Evolutionary conservation across 2,113 vertebrate species (phyloP).

Genomic region (Morone chrysops): DNA sequence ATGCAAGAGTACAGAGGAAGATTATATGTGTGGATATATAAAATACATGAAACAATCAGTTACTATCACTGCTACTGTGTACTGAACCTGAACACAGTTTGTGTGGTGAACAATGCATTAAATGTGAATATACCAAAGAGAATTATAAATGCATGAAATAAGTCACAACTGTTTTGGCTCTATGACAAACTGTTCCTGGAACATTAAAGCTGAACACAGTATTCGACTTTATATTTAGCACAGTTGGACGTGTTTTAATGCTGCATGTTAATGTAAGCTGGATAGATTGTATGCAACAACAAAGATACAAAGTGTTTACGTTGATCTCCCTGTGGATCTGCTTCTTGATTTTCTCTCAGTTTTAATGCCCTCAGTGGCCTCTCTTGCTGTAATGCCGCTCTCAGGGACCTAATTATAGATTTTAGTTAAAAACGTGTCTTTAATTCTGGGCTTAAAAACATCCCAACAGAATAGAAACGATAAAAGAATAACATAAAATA

Average conservation of each 20-base stretch:
- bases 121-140: not conserved
- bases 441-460: not conserved
- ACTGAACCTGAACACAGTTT: not conserved
- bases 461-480: not conserved
- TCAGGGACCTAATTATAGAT: conserved; percentile 38
- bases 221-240: not conserved
- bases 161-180: not conserved
- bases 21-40: not conserved
- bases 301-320: not conserved
- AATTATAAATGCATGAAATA: not conserved
- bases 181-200: not conserved
- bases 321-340: not conserved
- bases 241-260: not conserved
- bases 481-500: not conserved
- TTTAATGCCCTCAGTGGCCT: conserved; percentile 1
- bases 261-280: not conserved
- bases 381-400: not conserved
- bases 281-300: not conserved
- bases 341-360: not conserved
- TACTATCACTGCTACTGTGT: not conserved
- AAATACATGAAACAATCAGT: not conserved
- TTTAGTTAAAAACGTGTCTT: conserved; percentile 9
- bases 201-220: not conserved
- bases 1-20: not conserved
- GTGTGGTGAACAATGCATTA: not conserved